Evolutionary conservation across 2,888 invertebrate species (phyloP), one percentile per base, ranked within the genome.

Genomic region (Brachycybe producta): DNA sequence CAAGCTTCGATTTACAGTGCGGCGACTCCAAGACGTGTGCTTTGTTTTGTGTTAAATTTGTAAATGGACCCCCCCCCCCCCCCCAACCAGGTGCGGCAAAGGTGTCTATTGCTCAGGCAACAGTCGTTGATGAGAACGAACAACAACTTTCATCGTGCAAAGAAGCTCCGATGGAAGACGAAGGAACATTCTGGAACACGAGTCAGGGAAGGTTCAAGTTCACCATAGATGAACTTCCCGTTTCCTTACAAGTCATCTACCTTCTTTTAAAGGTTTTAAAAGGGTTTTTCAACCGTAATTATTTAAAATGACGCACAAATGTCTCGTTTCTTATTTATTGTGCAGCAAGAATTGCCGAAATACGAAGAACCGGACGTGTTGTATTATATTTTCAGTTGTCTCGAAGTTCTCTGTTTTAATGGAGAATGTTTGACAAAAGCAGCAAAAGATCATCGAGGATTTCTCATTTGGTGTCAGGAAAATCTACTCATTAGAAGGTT

Each of bases 401-500:
- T 98, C 26, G 88, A 91, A 68, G 80, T 88, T 52, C 74, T 97
- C 63, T 82, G 88, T 51, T 73, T 98, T 23, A 90, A 95, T 64
- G 91, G 91, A 0, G 95, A 97, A 65, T 87, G 91, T n/a, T 75
- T 90, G 57, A 78, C 78, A 15, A 82, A 80, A 62, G 84, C 86
- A 0, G 78, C 90, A 1, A 80, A 84, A 53, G 91, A 94, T 60
- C 86, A 95, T 63, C 75, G 84, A 58, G 86, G 90, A 48, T 86
- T 92, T 68, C 82, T 95, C 53, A 87, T 91, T 59, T 92, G 91
- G 87, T 88, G 88, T 57, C 92, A 98, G 66, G 91, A 94, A 68
- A 92, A 92, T 67, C 71, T 91, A 32, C 73, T 97, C 2, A 88
- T 97, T 55, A 87, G 88, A 64, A 88, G 86, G 90, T 90, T 69